These are phyloP conservation scores for Siniperca chuatsi DNA, from an alignment of 2,113 vertebrate species.

Conservation along the genomic window DNA sequence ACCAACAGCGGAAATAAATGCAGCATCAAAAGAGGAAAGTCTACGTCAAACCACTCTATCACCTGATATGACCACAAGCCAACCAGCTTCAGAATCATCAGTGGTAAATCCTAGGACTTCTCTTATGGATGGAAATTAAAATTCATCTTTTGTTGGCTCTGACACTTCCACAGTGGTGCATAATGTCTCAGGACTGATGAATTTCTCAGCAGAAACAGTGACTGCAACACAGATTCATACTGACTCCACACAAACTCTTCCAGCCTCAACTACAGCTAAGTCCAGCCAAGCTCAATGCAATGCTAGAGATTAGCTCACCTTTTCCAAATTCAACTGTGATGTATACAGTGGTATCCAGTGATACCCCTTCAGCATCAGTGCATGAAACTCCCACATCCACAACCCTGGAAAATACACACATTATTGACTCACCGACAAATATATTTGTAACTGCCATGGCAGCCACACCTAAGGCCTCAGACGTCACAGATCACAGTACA, in stretches of 20 bases:
- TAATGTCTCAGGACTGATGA: background rate
- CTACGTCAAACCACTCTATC: background rate
- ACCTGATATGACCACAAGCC: background rate
- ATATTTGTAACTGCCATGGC: background rate
- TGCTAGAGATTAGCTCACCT: background rate
- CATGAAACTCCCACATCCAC: background rate
- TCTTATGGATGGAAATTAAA: background rate
- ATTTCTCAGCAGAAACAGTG: background rate
- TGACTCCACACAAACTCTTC: background rate
- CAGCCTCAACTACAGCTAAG: background rate
- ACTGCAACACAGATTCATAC: background rate
- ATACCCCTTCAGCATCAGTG: background rate
- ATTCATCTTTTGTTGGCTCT: background rate
- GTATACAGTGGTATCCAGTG: background rate
- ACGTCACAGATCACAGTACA: background rate
- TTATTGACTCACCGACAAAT: background rate
- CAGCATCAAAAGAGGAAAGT: background rate
- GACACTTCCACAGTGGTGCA: background rate
- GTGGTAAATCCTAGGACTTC: background rate
- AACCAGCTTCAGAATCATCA: background rate
- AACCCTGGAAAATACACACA: background rate
- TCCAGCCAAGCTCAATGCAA: background rate
- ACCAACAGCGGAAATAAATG: background rate
- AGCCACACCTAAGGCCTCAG: conserved; percentile 1
- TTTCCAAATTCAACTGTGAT: background rate